Percentiles rank a stretch among this genome's conserved stretches.
Conservation (phyloP, 2,113 vertebrate species). For the Daphoenositta chrysoptera region DNA sequence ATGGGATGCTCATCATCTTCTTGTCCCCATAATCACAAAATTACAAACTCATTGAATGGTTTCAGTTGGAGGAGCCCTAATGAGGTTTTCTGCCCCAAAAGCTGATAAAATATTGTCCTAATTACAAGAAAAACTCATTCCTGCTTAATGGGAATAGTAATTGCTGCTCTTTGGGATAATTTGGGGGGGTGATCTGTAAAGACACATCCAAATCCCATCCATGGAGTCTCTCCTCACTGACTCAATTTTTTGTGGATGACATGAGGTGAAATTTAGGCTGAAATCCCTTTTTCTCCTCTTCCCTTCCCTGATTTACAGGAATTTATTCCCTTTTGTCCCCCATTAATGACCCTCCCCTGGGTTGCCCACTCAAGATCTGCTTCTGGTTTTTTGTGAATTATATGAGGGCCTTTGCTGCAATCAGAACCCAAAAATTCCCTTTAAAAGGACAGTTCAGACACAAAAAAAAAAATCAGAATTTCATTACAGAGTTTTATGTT, state of each 20-base stretch:
- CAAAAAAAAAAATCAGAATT: not conserved
- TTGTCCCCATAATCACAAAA: too few relatives aligned
- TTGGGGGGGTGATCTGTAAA: not conserved
- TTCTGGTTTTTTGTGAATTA: not conserved
- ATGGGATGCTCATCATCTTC: too few relatives aligned
- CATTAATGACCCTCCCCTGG: not conserved
- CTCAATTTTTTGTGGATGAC: not conserved
- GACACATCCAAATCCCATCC: not conserved
- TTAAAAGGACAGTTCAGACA: too few relatives aligned
- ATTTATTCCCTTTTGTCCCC: not conserved
- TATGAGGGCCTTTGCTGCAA: not conserved
- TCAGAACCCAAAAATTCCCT: not conserved
- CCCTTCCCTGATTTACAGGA: not conserved
- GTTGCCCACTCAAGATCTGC: not conserved
- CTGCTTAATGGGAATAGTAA: not conserved
- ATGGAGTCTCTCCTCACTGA: not conserved
- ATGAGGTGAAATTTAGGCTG: not conserved
- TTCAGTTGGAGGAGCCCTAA: not conserved
- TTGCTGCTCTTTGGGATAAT: not conserved
- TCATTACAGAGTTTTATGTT: rapidly evolving
- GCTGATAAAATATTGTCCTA: not conserved
- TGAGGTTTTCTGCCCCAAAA: not conserved
- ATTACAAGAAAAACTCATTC: not conserved
- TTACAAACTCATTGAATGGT: not conserved
- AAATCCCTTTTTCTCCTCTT: not conserved